phyloP scores from a whole-genome alignment of 2,888 invertebrate species.

The Odiellus spinosus region DNA sequence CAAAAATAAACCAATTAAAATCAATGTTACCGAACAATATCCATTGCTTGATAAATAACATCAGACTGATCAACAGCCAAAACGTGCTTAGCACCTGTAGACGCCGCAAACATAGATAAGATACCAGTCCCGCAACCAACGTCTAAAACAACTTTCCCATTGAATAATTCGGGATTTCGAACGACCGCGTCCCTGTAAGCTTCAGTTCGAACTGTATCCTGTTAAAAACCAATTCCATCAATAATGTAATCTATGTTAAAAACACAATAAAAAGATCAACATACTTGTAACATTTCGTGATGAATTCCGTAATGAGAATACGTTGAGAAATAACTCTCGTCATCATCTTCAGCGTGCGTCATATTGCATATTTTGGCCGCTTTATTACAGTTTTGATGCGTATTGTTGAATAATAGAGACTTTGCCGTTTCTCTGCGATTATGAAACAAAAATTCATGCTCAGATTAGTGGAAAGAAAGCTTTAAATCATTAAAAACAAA shows the following conservation, averaged over 20 bases:
- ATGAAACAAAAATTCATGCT: too few species aligned
- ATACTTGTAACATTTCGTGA: constrained; percentile 77
- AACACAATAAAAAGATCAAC: constrained; percentile 14
- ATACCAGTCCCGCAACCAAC: constrained; percentile 47
- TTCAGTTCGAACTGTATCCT: constrained; percentile 67
- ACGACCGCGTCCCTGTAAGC: constrained; percentile 71
- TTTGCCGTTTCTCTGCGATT: background rate
- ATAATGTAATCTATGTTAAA: constrained; percentile 1
- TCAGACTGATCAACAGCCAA: constrained; percentile 35
- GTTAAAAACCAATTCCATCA: constrained; percentile 29
- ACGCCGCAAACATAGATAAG: constrained; percentile 71
- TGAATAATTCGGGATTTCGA: constrained; percentile 49
- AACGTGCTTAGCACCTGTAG: constrained; percentile 70
- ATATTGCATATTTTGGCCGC: constrained; percentile 32
- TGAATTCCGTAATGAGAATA: constrained; percentile 86
- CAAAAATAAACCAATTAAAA: too few species aligned
- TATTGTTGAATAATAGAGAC: background rate
- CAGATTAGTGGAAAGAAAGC: too few species aligned
- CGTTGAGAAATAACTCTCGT: constrained; percentile 41
- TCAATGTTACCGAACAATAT: constrained; percentile 30
- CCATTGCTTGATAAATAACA: constrained; percentile 34
- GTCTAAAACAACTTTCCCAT: constrained; percentile 51
- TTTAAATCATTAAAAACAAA: constrained; percentile 2
- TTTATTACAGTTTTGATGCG: background rate
- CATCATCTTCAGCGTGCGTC: constrained; percentile 28